Base-by-base conservation (phyloP, 2,888 invertebrate genomes). In the Scaptodrosophila latifasciaeformis region DNA sequence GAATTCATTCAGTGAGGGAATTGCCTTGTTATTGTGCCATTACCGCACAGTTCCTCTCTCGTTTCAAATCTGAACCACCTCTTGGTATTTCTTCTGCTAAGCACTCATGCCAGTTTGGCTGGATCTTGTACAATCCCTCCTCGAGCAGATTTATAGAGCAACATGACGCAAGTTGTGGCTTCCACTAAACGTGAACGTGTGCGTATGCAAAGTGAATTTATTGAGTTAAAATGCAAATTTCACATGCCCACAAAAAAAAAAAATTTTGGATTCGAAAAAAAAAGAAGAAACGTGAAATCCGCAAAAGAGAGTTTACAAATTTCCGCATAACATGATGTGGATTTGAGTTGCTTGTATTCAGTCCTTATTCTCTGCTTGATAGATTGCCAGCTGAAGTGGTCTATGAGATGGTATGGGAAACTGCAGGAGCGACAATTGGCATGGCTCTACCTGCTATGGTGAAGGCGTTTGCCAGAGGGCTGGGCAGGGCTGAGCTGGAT, bases 141-240 rank as follows among this genome's bases (percentile, higher is more conserved):
- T 24, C 49, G 61, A 66, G 61, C 77, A 79, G 74, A 75, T 80
- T 75, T 75, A 75, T 80, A 75, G 81, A 77, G 81, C 75, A 75
- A 56, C 64, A 59, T 52, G 67, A 61, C 66, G 70, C 62, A 67
- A 66, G 67, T 67, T 67, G 56, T 51, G 67, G 65, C 67, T 70
- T 60, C 65, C 67, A 69, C 67, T 58, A 59, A 59, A 57, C 64
- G 61, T 59, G 59, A 65, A 29, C 42, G 24, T 47, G 44, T 55
- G 70, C 64, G 67, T 82, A 84, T 83, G 82, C 81, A 79, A 84
- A 82, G 81, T 81, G 81, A 83, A 85, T 85, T 85, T 85, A 85
- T 85, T 84, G 81, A 82, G 77, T 83, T 83, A 80, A 81, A 83
- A 85, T 84, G 82, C 82, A 83, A 84, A 84, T 85, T 81, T 81